Conservation (phyloP, 2,113 vertebrate species). For the Regulus satrapa region DNA sequence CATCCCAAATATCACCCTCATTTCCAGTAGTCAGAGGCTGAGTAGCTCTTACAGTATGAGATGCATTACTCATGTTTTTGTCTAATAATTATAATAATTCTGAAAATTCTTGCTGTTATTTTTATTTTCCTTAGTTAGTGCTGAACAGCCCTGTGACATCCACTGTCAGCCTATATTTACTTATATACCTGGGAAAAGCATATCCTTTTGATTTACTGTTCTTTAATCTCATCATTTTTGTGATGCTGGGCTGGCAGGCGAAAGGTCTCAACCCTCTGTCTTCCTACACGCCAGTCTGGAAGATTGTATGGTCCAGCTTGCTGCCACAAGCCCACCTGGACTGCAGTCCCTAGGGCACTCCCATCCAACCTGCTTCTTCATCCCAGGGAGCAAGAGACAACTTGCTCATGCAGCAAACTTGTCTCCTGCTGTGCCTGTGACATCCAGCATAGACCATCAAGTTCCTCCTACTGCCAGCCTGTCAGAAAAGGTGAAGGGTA, state of each 20-base stretch:
- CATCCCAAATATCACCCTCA: rapidly evolving
- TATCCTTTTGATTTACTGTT: not conserved
- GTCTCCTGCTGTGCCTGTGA: not conserved
- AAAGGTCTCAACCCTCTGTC: not conserved
- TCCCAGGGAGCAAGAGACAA: not conserved
- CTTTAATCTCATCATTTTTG: not conserved
- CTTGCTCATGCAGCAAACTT: not conserved
- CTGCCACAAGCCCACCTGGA: not conserved
- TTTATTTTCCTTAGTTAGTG: not conserved
- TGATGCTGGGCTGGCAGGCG: not conserved
- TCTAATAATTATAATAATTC: not conserved
- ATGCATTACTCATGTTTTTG: not conserved
- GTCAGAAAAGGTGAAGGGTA: not conserved
- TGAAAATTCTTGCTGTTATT: not conserved
- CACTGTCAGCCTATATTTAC: not conserved
- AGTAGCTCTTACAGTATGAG: not conserved
- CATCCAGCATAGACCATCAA: not conserved
- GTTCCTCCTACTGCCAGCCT: not conserved
- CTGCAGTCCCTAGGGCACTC: not conserved
- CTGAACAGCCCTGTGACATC: not conserved
- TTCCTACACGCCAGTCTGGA: not conserved
- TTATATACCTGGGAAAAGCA: not conserved
- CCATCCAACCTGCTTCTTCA: not conserved
- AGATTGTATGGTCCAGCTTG: not conserved
- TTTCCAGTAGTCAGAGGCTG: not conserved